These are phyloP conservation scores for Phenganax stokvisi DNA, from an alignment of 92 coral and sea anemone genomes.

Conservation along the genomic window DNA sequence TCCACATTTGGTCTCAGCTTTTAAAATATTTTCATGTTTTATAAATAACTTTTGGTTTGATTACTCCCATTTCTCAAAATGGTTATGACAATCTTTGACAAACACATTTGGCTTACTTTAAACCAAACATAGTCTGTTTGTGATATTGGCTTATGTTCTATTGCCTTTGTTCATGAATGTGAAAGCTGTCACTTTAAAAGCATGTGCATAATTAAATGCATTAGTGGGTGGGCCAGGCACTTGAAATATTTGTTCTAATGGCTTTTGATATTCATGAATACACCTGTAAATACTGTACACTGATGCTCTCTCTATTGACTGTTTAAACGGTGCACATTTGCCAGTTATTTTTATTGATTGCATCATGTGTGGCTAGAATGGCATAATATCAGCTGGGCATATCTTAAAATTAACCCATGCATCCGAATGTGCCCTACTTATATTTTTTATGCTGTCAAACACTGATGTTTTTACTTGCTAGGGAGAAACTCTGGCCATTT, in stretches of 20 bases:
- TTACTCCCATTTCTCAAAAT: neutral
- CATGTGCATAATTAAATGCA: neutral
- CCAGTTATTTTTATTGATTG: too few species aligned
- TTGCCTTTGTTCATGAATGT: neutral
- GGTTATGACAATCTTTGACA: neutral
- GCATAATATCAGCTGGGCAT: too few species aligned
- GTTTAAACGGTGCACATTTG: too few species aligned
- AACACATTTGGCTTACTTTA: neutral
- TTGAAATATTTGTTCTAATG: neutral
- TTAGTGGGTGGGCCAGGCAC: neutral
- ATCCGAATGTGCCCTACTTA: too few species aligned
- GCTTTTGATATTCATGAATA: too few species aligned
- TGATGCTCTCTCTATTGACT: too few species aligned
- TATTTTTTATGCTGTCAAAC: too few species aligned
- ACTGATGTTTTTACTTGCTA: too few species aligned
- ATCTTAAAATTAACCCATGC: too few species aligned
- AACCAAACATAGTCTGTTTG: neutral
- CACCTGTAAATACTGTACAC: too few species aligned
- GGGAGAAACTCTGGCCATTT: too few species aligned
- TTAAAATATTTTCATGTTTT: neutral
- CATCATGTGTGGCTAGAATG: too few species aligned
- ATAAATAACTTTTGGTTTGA: neutral
- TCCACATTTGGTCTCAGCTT: neutral
- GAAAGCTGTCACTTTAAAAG: neutral
- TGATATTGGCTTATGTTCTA: neutral